Percentiles rank a stretch among this genome's conserved stretches.
Conservation (phyloP, 2,888 invertebrate species). For the Pheosia gnoma region DNA sequence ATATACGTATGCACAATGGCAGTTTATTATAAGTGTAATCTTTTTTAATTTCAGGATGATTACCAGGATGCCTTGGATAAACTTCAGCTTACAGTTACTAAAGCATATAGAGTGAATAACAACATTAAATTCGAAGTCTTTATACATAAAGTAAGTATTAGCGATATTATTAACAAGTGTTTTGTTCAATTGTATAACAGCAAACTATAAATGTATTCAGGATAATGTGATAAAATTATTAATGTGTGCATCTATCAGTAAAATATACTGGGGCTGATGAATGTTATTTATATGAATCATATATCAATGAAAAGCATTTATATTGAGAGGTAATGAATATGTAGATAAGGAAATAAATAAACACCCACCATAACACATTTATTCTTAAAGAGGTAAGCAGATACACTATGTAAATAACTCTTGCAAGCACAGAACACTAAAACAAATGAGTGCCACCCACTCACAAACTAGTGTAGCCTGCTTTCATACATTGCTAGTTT, state of each 20-base stretch:
- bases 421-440: no score
- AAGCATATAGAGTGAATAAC: constrained; percentile 97
- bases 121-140: constrained; percentile 99
- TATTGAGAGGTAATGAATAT: neutral
- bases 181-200: neutral
- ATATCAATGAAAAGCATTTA: constrained; percentile 1
- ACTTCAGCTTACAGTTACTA: constrained; percentile 95
- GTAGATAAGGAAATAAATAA: neutral
- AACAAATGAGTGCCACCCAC: no score
- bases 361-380: neutral
- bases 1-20: no score
- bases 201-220: neutral
- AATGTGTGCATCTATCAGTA: neutral
- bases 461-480: no score
- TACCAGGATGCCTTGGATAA: constrained; percentile 97
- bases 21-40: no score
- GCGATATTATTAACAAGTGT: neutral
- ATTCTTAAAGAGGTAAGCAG: neutral
- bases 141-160: constrained; percentile 92
- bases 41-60: constrained; percentile 89
- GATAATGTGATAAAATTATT: constrained; percentile 1
- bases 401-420: no score
- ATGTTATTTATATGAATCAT: constrained; percentile 4
- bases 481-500: no score
- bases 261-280: neutral